Conservation (phyloP, 2,113 vertebrate species). For the Perca fluviatilis region DNA sequence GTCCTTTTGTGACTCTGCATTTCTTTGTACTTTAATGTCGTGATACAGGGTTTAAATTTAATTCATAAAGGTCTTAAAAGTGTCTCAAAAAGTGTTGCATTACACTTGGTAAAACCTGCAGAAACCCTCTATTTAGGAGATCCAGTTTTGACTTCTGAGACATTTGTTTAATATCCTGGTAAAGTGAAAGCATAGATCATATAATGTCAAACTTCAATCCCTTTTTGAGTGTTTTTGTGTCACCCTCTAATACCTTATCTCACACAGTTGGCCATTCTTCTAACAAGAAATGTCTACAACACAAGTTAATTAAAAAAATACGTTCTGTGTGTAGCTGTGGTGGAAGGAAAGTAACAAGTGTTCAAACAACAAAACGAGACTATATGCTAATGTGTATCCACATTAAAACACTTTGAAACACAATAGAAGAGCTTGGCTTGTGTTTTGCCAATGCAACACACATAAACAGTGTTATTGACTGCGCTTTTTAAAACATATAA, state of each 20-base stretch:
- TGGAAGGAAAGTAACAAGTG: not conserved
- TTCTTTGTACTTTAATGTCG: too few species aligned
- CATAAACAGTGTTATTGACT: not conserved
- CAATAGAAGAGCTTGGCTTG: not conserved
- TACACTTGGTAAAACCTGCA: too few species aligned
- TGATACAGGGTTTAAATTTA: too few species aligned
- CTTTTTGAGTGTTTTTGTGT: not conserved
- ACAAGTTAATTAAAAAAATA: not conserved
- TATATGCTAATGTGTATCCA: not conserved
- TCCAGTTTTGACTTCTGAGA: not conserved
- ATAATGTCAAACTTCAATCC: not conserved
- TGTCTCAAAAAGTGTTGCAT: too few species aligned
- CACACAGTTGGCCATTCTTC: not conserved
- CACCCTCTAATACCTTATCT: not conserved
- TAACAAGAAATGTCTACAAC: not conserved
- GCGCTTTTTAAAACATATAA: too few species aligned
- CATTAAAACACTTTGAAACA: not conserved
- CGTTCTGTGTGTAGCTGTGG: not conserved
- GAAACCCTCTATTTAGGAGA: too few species aligned
- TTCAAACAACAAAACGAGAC: not conserved
- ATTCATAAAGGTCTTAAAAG: too few species aligned
- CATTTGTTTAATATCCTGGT: not conserved
- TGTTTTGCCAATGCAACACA: not conserved
- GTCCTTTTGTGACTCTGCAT: too few species aligned
- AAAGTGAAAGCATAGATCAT: not conserved